Evolutionary conservation across 1,140 invertebrate genomes (phyloP), one percentile per base, ranked within the genome.

Genomic region (Drosophila bocki): DNA sequence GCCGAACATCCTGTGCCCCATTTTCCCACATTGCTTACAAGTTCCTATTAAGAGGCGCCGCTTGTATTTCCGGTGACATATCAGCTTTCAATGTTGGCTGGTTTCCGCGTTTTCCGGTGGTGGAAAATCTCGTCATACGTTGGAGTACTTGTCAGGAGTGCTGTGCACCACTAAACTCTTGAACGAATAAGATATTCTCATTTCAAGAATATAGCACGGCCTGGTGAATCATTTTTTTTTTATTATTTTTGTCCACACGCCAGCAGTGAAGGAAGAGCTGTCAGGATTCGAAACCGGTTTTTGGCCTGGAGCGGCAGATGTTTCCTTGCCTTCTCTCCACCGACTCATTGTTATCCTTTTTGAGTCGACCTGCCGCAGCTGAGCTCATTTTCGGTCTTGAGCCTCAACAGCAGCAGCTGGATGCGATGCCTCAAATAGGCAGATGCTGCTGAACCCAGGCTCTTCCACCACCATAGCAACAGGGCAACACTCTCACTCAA

Each of bases 261-360:
- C 51, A 63, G 12, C 26, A 15, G 41, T 19, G 33, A 29, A 15
- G 33, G n/a, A 17, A 41, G 32, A 22, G 47, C n/a, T 53, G 39
- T 17, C 39, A 74, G 69, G 71, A 70, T 32, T 51, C 29, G 3
- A 84, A 85, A 87, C 82, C 72, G 82, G 82, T 82, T 87, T 59
- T 9, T 9, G 41, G 54, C 42, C 75, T 79, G 58, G 51, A 29
- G 32, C 57, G 74, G 75, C 80, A 85, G 82, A 86, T 85, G 82
- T 85, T 81, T 62, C 60, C 37, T 63, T 35, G 35, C 29, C 44
- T 19, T 13, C 22, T 44, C 39, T 48, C n/a, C 12, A 69, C 17
- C 42, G 39, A 44, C 42, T 33, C 35, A 53, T 33, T 42, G 33
- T 61, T 45, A 69, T 84, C 82, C 82, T 84, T 80, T 17, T 64